phyloP scores from a whole-genome alignment of 2,113 vertebrate genomes.

The Centrocercus urophasianus region DNA sequence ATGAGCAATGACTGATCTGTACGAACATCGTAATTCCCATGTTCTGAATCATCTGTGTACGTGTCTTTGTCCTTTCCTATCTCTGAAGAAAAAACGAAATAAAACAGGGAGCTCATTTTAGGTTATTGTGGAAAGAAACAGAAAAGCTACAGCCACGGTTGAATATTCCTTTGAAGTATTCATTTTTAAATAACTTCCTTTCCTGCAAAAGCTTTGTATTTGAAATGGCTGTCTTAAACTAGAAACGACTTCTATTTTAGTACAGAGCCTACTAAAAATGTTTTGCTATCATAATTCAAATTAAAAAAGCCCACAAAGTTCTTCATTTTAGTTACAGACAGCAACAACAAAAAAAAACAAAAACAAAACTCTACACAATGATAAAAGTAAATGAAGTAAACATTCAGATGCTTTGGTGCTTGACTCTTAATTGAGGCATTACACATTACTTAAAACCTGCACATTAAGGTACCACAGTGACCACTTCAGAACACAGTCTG shows the following conservation, averaged over 20 bases:
- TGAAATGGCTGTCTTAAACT: neutral
- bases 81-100: constrained; percentile 73
- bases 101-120: constrained; percentile 21
- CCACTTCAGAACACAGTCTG: neutral
- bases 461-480: neutral
- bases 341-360: neutral
- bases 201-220: neutral
- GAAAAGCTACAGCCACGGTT: neutral
- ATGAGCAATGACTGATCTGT: constrained; percentile 88
- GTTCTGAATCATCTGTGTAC: constrained; percentile 88
- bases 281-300: neutral
- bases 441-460: neutral
- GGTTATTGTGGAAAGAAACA: neutral
- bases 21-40: constrained; percentile 84
- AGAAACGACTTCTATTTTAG: neutral
- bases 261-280: neutral
- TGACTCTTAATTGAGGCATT: neutral
- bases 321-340: neutral
- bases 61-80: constrained; percentile 85
- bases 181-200: neutral
- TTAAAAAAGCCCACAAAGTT: neutral
- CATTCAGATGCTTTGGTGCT: neutral
- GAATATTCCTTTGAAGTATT: neutral
- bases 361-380: neutral
- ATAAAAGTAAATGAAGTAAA: neutral